Conservation (phyloP, 2,888 invertebrate species). For the Chloromyia formosa region DNA sequence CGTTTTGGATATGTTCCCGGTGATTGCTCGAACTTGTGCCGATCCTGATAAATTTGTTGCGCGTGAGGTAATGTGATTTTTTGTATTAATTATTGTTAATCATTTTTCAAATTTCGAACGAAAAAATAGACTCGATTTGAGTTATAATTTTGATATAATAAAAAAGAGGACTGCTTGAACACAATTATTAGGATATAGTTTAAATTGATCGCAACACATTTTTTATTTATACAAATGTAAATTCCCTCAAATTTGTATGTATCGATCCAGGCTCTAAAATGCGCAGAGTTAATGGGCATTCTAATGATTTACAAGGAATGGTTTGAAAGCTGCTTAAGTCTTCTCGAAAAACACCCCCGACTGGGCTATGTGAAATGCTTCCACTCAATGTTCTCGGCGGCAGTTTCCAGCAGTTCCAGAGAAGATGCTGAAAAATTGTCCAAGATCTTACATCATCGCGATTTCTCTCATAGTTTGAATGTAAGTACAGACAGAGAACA, state of each 20-base stretch:
- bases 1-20: conserved; percentile 60
- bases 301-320: conserved; percentile 59
- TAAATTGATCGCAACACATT: too few species aligned
- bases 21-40: conserved; percentile 58
- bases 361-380: conserved; percentile 60
- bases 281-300: conserved; percentile 60
- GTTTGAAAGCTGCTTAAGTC: conserved; percentile 59
- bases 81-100: too few species aligned
- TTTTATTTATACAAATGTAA: too few species aligned
- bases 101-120: too few species aligned
- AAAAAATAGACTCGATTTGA: too few species aligned
- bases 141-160: too few species aligned
- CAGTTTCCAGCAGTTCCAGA: conserved; percentile 49
- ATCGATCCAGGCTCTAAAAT: conserved; percentile 56
- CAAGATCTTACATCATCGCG: conserved; percentile 54
- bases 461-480: conserved; percentile 58
- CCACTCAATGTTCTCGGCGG: conserved; percentile 57
- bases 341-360: conserved; percentile 56
- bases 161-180: too few species aligned
- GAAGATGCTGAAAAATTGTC: conserved; percentile 56
- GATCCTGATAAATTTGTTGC: conserved; percentile 56
- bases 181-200: too few species aligned
- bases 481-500: conserved; percentile 31
- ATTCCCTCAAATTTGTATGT: not conserved
- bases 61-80: conserved; percentile 52